Evolutionary conservation across 2,797 vertebrate species (phyloP), one percentile per base, ranked within the genome.

Genomic region (Anniella stebbinsi): DNA sequence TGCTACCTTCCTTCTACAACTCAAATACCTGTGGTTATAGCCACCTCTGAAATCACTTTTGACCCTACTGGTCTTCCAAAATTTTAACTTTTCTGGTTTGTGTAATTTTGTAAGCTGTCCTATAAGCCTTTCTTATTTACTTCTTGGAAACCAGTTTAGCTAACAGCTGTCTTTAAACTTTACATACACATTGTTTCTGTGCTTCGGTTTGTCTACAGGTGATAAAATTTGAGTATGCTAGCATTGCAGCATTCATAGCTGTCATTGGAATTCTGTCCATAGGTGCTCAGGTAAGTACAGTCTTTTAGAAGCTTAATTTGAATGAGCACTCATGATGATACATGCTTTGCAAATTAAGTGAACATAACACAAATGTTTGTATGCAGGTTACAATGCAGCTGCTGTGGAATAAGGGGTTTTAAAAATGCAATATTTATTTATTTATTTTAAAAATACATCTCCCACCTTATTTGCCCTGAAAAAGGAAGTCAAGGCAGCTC

Each of bases 241-340:
- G 97, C 90, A 98, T 99, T 86, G 98, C 98, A 0, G 98, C 98
- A 30, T 99, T 99, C 95, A 99, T 99, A 90, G 99, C 98, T 81
- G 98, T 98, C 94, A 98, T 99, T 92, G 98, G 99, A 91, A 98
- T 99, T 96, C 97, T 99, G 80, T 99, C 99, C 80, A 99, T 99
- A 93, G 76, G 98, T 94, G 98, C 98, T 87, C 99, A 99, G 98
- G 99, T 99, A 97, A 96, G 97, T 89, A 54, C 94, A 38, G 17
- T 73, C 33, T 36, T 69, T 76, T 54, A n/a, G 3, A 76, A 83
- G 5, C 1, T 0, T 41, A 67, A 17, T 86, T 70, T 77, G 77
- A 38, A 21, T 33, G 21, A 70, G 30, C 3, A n/a, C 30, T 48
- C 38, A 41, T 86, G 13, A 80, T 33, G 28, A 73, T 13, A 69